Evolutionary conservation across 1,140 invertebrate species (phyloP), one percentile per base, ranked within the genome.

Genomic region (Pissodes strobi): DNA sequence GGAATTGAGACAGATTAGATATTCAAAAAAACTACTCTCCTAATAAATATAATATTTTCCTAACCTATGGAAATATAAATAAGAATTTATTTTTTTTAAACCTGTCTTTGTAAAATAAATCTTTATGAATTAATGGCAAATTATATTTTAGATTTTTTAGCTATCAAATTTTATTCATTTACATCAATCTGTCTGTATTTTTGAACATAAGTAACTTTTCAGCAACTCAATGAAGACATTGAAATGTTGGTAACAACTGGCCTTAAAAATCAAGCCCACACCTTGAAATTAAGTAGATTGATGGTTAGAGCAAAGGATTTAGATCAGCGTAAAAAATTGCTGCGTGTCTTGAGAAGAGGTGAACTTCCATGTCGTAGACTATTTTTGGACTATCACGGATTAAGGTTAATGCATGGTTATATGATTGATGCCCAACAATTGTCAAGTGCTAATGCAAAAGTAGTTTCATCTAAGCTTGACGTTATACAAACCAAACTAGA

Each of bases 311-410:
- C 92, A 5, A 92, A 95, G 79, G 88, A 92, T 61, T 78, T 85
- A 19, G 83, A 87, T 46, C 88, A 90, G 21, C 85, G 93, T 60
- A 81, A 85, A 0, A 85, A 87, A 51, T 79, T 94, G 9, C 77
- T 95, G 43, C 82, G 85, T 5, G 78, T 93, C 5, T 82, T 93
- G 52, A 83, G 87, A 8, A 82, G 84, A 55, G 90, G 90, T 0
- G 90, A 92, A 72, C 79, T 90, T 60, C 88, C 88, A 1, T 98
- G 88, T 79, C 86, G 91, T 13, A 81, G 95, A 21, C 82, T 98
- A 21, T 97, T 98, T 78, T 81, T 98, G 12, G 95, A 97, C 81
- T 98, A 98, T 80, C 93, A 97, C 75, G 95, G 95, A 0, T 81
- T 98, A 22, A 82, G 90, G 8, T 79, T 98, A 19, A 82, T 98